phyloP scores from a whole-genome alignment of 2,113 vertebrate genomes.

The Corythaeola cristata region DNA sequence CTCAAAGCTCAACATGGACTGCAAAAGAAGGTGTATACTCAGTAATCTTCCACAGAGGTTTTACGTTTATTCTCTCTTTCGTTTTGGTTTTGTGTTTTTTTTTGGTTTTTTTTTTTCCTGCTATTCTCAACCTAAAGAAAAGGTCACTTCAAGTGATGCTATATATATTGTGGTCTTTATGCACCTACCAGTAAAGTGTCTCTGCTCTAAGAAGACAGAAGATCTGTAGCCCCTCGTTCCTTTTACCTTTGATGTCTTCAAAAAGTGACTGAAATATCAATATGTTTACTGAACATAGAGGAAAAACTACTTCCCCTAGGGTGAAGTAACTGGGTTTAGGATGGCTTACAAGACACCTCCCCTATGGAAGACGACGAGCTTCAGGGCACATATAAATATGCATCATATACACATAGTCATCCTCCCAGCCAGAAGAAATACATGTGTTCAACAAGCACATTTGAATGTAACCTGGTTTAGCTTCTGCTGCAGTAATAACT shows the following conservation, averaged over 20 bases:
- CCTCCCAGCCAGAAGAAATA: slow-evolving; percentile 14
- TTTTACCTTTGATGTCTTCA: slow-evolving; percentile 46
- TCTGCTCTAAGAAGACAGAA: neutral
- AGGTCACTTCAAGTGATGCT: neutral
- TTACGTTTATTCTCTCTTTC: neutral
- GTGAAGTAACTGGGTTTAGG: slow-evolving; percentile 26
- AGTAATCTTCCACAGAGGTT: neutral
- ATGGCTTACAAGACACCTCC: slow-evolving; percentile 10
- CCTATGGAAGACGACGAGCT: slow-evolving; percentile 31
- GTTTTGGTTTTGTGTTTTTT: too few relatives aligned
- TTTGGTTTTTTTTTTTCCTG: too few relatives aligned
- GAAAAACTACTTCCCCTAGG: slow-evolving; percentile 6
- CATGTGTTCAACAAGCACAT: slow-evolving; percentile 24
- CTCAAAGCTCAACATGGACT: neutral
- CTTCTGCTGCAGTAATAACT: slow-evolving; percentile 39
- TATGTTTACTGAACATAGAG: slow-evolving; percentile 32
- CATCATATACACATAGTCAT: neutral
- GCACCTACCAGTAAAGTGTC: neutral
- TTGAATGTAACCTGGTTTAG: slow-evolving; percentile 33
- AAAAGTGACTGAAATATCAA: slow-evolving; percentile 48
- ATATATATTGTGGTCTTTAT: neutral
- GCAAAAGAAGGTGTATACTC: neutral
- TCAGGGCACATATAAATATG: slow-evolving; percentile 46
- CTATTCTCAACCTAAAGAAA: neutral
- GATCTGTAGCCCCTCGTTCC: neutral